phyloP scores from a whole-genome alignment of 1,140 invertebrate species.

The Harlomillsia oculata region DNA sequence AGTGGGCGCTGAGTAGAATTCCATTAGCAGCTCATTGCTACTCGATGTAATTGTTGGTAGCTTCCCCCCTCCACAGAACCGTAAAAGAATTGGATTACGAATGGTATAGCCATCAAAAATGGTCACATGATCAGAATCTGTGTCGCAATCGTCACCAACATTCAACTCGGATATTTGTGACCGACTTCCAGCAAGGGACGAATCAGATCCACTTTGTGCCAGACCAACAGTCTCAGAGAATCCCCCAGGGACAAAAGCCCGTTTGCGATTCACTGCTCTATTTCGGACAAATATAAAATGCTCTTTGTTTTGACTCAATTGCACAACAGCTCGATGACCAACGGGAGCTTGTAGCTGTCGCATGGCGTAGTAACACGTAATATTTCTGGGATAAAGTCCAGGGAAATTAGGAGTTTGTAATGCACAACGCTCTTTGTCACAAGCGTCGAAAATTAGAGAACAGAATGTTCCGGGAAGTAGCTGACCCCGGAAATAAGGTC shows the following conservation, averaged over 20 bases:
- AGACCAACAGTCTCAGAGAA: conserved; percentile 4
- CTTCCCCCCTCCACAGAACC: conserved; percentile 70
- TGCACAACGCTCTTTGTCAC: conserved; percentile 53
- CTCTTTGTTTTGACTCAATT: conserved; percentile 33
- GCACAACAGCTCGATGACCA: conserved; percentile 59
- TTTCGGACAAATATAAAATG: conserved; percentile 37
- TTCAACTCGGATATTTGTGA: conserved; percentile 42
- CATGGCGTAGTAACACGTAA: conserved; percentile 68
- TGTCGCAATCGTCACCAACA: conserved; percentile 69
- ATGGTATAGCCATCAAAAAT: conserved; percentile 66
- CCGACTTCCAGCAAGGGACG: background rate
- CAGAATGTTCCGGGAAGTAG: conserved; percentile 62
- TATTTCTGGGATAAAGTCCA: conserved; percentile 71
- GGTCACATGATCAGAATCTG: conserved; percentile 67
- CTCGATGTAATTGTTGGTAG: conserved; percentile 70
- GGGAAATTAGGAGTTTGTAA: conserved; percentile 78
- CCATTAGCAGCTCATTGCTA: conserved; percentile 63
- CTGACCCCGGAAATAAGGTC: conserved; percentile 59
- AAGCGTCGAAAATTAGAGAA: conserved; percentile 62
- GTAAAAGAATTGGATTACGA: conserved; percentile 57
- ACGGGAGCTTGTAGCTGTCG: conserved; percentile 57
- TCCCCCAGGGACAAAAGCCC: background rate
- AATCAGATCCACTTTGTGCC: conserved; percentile 2
- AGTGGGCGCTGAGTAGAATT: conserved; percentile 70
- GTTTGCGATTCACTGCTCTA: conserved; percentile 11